phyloP scores from a whole-genome alignment of 2,797 vertebrate genomes.

The Amphiprion clarkii region DNA sequence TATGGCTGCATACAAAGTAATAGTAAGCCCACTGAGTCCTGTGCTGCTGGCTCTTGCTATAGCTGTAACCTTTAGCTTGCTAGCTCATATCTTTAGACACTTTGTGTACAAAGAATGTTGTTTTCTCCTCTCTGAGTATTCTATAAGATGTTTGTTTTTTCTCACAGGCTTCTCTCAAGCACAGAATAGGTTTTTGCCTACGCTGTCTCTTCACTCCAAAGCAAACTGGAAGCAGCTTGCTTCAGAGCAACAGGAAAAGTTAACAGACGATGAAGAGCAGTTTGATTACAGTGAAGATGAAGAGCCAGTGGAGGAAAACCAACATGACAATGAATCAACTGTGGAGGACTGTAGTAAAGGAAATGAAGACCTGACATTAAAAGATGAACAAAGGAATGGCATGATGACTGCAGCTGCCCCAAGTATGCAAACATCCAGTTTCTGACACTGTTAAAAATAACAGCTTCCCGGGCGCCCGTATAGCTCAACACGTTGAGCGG shows the following conservation, averaged over 20 bases:
- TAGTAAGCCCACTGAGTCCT: too few species aligned
- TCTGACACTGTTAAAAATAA: neutral
- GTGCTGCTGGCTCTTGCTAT: too few species aligned
- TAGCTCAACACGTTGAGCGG: too few species aligned
- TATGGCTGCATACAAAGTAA: too few species aligned
- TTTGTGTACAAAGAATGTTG: too few species aligned
- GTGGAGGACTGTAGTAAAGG: neutral
- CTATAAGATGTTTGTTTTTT: neutral
- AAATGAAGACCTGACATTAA: conserved; percentile 4
- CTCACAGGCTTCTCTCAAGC: conserved; percentile 9
- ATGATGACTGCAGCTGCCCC: neutral
- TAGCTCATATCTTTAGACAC: too few species aligned
- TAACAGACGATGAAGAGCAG: neutral
- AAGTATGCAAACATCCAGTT: conserved; percentile 2
- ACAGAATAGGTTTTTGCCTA: conserved; percentile 46
- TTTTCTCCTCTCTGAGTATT: too few species aligned
- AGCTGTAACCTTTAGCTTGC: too few species aligned
- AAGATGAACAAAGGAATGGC: neutral
- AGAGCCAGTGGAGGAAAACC: neutral
- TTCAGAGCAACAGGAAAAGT: neutral
- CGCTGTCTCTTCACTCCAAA: conserved; percentile 32
- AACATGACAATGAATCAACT: neutral
- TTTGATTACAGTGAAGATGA: neutral
- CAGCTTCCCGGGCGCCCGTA: too few species aligned
- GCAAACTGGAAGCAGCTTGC: neutral